phyloP scores from a whole-genome alignment of 2,888 invertebrate genomes.

The Geophilus truncorum region DNA sequence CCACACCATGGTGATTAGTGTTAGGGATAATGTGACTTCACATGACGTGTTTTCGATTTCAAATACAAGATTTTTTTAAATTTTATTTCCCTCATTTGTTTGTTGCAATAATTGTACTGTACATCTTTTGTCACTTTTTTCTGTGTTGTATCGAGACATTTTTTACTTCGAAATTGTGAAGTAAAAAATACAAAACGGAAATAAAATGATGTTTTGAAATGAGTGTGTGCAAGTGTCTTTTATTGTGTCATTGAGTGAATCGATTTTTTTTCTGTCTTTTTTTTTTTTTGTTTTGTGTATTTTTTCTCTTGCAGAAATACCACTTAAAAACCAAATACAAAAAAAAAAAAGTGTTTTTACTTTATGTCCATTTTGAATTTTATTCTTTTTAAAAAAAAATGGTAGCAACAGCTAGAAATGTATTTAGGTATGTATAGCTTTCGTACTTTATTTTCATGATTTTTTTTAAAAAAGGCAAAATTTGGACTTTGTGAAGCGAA shows the following conservation, averaged over 20 bases:
- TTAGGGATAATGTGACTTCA: background rate
- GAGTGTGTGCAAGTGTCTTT: background rate
- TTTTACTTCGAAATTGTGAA: background rate
- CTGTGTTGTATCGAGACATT: background rate
- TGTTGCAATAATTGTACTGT: background rate
- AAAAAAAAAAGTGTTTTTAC: background rate
- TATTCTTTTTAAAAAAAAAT: background rate
- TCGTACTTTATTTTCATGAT: background rate
- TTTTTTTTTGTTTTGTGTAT: background rate
- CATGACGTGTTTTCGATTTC: background rate
- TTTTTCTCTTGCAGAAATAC: background rate
- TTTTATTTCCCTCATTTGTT: background rate
- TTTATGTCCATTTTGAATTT: background rate
- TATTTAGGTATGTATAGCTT: slow-evolving; percentile 10
- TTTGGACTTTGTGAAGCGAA: no score
- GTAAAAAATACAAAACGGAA: background rate
- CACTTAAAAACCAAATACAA: background rate
- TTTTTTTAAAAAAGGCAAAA: background rate
- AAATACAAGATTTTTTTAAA: background rate
- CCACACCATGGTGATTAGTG: background rate
- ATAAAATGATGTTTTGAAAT: slow-evolving; percentile 9
- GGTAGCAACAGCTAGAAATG: background rate
- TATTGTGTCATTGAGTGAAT: background rate
- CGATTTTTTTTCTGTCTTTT: background rate
- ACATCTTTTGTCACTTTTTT: background rate